phyloP scores from a whole-genome alignment of 2,797 vertebrate genomes.

The Pseudochaenichthys georgianus region DNA sequence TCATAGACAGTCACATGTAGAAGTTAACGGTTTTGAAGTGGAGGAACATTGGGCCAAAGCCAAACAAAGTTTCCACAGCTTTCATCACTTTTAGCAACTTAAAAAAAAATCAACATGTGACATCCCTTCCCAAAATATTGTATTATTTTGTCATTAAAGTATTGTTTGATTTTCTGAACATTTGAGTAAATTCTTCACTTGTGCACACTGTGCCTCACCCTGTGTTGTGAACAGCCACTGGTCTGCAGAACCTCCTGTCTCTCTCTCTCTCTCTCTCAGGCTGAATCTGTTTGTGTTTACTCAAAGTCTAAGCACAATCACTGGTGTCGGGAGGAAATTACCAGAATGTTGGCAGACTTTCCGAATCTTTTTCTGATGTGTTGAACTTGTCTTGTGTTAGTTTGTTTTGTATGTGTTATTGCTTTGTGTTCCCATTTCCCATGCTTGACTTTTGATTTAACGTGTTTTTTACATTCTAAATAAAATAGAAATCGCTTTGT shows the following conservation, averaged over 20 bases:
- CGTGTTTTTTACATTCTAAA: constrained; percentile 9
- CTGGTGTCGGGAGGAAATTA: constrained; percentile 35
- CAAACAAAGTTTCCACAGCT: constrained; percentile 2
- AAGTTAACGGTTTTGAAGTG: constrained; percentile 13
- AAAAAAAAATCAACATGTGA: constrained; percentile 3
- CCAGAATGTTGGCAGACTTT: constrained; percentile 36
- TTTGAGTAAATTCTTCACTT: constrained; percentile 5
- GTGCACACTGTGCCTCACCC: constrained; percentile 10
- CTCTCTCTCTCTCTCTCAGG: constrained; percentile 27
- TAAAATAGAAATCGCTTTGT: constrained; percentile 19
- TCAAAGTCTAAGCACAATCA: constrained; percentile 55
- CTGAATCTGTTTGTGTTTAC: constrained; percentile 46
- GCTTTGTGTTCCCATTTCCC: constrained; percentile 20
- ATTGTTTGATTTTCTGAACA: constrained; percentile 10
- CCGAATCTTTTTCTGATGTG: constrained; percentile 18
- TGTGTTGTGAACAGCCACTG: constrained; percentile 39
- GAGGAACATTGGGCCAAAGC: constrained; percentile 7
- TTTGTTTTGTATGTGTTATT: constrained; percentile 33
- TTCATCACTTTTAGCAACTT: not conserved
- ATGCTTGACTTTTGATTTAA: constrained; percentile 6
- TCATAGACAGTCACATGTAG: constrained; percentile 2
- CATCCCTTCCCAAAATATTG: not conserved
- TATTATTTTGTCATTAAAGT: constrained; percentile 1
- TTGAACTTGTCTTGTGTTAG: constrained; percentile 33
- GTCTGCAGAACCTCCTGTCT: constrained; percentile 43